Evolutionary conservation across 2,888 invertebrate genomes (phyloP).

Genomic region (Sphaerophoria taeniata): DNA sequence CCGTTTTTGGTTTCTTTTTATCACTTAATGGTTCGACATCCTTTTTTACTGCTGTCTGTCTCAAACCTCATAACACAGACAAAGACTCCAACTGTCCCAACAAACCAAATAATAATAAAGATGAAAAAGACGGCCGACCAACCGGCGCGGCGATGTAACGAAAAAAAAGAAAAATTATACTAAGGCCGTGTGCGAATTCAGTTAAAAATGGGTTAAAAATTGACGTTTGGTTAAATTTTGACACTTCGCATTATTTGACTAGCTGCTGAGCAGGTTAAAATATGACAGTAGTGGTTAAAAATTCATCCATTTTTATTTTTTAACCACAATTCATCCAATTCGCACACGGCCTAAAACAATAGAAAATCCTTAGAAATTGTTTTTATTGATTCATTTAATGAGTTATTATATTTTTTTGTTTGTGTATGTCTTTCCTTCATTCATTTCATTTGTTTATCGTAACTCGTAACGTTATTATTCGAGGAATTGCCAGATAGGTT

Average conservation of each 20-base stretch:
- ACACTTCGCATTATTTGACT: too few species aligned
- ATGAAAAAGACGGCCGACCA: neutral
- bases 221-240: too few species aligned
- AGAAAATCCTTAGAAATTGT: conserved; percentile 57
- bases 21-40: conserved; percentile 50
- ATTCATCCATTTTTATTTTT: too few species aligned
- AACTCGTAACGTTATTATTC: conserved; percentile 44
- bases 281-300: too few species aligned
- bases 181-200: too few species aligned
- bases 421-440: conserved; percentile 8
- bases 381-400: conserved; percentile 72
- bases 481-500: conserved; percentile 54
- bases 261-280: too few species aligned
- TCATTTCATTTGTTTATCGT: conserved; percentile 67
- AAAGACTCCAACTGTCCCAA: neutral
- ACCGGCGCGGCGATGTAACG: neutral
- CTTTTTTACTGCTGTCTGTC: conserved; percentile 25
- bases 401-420: conserved; percentile 51
- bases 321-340: too few species aligned
- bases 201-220: too few species aligned
- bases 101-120: conserved; percentile 20
- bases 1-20: conserved; percentile 44
- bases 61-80: neutral
- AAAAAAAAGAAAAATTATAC: conserved; percentile 6
- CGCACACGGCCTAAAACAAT: too few species aligned